These are phyloP conservation scores for Carterocephalus palaemon DNA, from an alignment of 2,888 invertebrate species.

Conservation along the genomic window DNA sequence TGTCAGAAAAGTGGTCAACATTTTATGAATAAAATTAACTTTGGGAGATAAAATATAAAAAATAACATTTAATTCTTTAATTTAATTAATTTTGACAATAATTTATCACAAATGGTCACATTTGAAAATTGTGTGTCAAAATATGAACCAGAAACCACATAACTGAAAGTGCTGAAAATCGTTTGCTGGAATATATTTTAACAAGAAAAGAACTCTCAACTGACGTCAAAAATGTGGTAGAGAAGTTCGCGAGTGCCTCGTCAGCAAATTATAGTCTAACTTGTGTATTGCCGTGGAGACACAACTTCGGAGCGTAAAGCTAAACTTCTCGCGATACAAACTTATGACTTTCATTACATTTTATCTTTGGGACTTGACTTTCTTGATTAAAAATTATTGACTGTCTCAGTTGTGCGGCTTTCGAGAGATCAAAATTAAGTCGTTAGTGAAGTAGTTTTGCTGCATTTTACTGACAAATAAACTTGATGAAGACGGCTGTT, in stretches of 20 bases:
- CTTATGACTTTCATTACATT: constrained; percentile 68
- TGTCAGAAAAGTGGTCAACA: too few species aligned
- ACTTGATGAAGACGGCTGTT: too few species aligned
- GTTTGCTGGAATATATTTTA: background rate
- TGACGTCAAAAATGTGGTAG: constrained; percentile 36
- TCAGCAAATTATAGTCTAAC: constrained; percentile 66
- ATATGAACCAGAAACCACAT: too few species aligned
- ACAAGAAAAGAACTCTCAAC: constrained; percentile 23
- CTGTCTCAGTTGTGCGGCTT: constrained; percentile 17
- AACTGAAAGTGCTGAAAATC: too few species aligned
- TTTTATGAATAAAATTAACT: too few species aligned
- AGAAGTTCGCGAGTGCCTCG: constrained; percentile 59
- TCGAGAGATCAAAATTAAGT: constrained; percentile 5
- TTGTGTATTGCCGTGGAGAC: constrained; percentile 51
- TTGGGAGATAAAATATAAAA: too few species aligned
- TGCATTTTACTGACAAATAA: constrained; percentile 3
- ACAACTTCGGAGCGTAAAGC: constrained; percentile 49
- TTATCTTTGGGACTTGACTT: constrained; percentile 33
- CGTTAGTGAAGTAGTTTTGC: constrained; percentile 4
- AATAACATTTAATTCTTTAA: too few species aligned
- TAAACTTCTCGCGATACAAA: constrained; percentile 58
- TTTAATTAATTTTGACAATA: too few species aligned
- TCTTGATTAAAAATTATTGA: constrained; percentile 35
- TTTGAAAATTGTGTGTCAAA: too few species aligned
- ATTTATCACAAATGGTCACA: too few species aligned